These are phyloP conservation scores for Enteromius trimaculatus DNA, from an alignment of 2,797 vertebrate genomes.

Conservation along the genomic window DNA sequence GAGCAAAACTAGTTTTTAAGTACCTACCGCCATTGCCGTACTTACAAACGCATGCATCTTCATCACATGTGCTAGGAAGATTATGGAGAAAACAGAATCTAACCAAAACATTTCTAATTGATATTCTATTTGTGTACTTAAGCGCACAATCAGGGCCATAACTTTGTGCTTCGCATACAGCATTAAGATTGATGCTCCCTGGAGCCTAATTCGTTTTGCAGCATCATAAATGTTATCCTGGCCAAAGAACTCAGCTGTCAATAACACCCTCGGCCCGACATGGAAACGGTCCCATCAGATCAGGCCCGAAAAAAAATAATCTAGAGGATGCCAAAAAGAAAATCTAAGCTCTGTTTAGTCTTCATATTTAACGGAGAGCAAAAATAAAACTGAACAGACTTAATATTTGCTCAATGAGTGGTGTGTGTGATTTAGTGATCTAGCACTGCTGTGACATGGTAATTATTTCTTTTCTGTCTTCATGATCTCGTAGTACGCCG, in stretches of 20 bases:
- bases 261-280: neutral
- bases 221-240: conserved; percentile 47
- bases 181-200: conserved; percentile 33
- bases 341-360: conserved; percentile 50
- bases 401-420: conserved; percentile 56
- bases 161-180: neutral
- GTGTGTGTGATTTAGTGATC: conserved; percentile 57
- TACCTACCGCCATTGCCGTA: neutral
- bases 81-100: conserved; percentile 39
- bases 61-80: conserved; percentile 25
- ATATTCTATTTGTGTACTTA: conserved; percentile 41
- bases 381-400: conserved; percentile 57
- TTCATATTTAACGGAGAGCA: conserved; percentile 56
- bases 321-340: conserved; percentile 32
- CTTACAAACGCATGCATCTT: conserved; percentile 35
- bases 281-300: conserved; percentile 34
- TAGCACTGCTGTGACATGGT: conserved; percentile 44
- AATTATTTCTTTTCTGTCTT: conserved; percentile 54
- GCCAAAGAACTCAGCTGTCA: conserved; percentile 22
- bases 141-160: conserved; percentile 28
- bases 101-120: conserved; percentile 40
- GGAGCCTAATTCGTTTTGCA: conserved; percentile 29
- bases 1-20: conserved; percentile 25
- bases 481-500: conserved; percentile 32
- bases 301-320: conserved; percentile 30